Evolutionary conservation across 2,797 vertebrate genomes (phyloP).

Genomic region (Cossypha caffra): DNA sequence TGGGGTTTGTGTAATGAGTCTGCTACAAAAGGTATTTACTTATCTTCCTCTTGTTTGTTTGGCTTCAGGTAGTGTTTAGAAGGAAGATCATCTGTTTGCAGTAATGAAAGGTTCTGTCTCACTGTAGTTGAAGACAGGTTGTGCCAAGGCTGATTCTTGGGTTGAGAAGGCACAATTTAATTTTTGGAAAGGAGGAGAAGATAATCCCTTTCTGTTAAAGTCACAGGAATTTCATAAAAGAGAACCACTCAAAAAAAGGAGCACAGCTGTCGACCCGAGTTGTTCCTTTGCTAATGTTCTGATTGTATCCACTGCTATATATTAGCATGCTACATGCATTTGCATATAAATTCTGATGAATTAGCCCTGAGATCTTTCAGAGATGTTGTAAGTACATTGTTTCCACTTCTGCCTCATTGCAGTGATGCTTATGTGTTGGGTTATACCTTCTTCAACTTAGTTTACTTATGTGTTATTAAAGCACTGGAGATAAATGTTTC

Average conservation of each 20-base stretch:
- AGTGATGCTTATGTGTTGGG: not conserved
- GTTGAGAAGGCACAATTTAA: not conserved
- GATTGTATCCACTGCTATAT: not conserved
- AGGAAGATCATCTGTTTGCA: not conserved
- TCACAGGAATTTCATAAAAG: not conserved
- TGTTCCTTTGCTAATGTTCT: not conserved
- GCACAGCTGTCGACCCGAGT: not conserved
- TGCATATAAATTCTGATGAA: not conserved
- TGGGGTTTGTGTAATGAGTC: rapidly evolving
- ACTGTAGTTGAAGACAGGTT: not conserved
- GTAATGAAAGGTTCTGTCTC: not conserved
- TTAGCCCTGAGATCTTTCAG: not conserved
- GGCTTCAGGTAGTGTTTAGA: not conserved
- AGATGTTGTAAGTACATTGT: not conserved
- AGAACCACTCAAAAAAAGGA: not conserved
- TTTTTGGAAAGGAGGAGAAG: not conserved
- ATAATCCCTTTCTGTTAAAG: not conserved
- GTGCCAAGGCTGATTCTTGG: not conserved
- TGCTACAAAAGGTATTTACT: not conserved
- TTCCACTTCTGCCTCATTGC: not conserved
- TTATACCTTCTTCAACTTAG: not conserved
- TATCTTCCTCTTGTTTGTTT: not conserved
- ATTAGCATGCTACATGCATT: not conserved
- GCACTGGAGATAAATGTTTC: not conserved
- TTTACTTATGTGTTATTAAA: not conserved